Percentiles rank a stretch among this genome's conserved stretches.
Conservation (phyloP, 2,113 vertebrate species). For the Xenopus laevis region DNA sequence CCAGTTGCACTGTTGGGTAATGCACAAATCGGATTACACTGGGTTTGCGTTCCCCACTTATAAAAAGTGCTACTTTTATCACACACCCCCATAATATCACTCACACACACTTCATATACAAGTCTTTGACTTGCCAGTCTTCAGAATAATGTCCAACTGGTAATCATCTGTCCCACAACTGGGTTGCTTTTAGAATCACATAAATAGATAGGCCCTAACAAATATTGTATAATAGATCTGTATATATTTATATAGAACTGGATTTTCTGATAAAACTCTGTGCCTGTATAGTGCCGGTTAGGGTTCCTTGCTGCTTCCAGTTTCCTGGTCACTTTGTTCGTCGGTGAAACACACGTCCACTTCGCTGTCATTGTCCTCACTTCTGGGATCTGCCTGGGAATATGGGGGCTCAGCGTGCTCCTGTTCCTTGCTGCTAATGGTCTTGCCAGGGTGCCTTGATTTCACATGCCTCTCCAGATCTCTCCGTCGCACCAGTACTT, state of each 20-base stretch:
- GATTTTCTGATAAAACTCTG: slow-evolving; percentile 10
- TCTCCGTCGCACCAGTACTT: slow-evolving; percentile 89
- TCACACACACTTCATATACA: background rate
- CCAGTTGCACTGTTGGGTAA: background rate
- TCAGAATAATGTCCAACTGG: background rate
- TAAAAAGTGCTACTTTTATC: background rate
- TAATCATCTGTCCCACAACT: background rate
- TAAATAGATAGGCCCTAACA: slow-evolving; percentile 45
- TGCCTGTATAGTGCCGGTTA: slow-evolving; percentile 1
- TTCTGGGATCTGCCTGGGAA: slow-evolving; percentile 72
- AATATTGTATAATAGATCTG: slow-evolving; percentile 33
- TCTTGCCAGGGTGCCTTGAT: slow-evolving; percentile 90
- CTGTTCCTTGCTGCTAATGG: slow-evolving; percentile 64
- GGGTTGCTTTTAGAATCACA: slow-evolving; percentile 14
- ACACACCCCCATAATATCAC: background rate
- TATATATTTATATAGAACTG: slow-evolving; percentile 35
- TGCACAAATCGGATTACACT: background rate
- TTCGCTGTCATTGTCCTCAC: slow-evolving; percentile 88
- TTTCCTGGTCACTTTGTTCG: slow-evolving; percentile 90
- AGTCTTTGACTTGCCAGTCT: background rate
- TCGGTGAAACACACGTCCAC: slow-evolving; percentile 97
- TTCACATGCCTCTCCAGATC: slow-evolving; percentile 96
- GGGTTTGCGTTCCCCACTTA: background rate
- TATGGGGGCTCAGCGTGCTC: slow-evolving; percentile 58
- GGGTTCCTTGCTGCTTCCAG: slow-evolving; percentile 60